A percentile compares a stretch with the other conserved stretches of the same genome.
Conservation (phyloP, 2,113 vertebrate species). For the Apteryx owenii region DNA sequence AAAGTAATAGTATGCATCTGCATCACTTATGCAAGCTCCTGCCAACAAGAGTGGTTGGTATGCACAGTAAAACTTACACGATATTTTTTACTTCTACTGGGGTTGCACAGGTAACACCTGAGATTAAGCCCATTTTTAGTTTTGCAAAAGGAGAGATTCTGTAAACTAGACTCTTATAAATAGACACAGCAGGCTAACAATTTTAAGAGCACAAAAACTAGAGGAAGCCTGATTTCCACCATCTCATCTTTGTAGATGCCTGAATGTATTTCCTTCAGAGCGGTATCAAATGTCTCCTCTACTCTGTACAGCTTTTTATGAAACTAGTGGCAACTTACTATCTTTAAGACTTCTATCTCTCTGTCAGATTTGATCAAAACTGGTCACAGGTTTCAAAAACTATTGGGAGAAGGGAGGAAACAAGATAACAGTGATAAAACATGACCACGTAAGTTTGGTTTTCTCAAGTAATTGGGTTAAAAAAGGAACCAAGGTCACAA, state of each 20-base stretch:
- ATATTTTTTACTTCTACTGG: background rate
- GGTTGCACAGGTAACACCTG: background rate
- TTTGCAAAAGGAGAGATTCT: background rate
- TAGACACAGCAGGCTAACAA: background rate
- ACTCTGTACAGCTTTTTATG: background rate
- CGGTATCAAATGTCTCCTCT: rapidly evolving
- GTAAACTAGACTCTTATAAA: background rate
- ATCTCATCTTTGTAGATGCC: background rate
- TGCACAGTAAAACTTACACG: background rate
- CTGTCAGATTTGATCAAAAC: background rate
- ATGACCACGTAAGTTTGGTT: rapidly evolving
- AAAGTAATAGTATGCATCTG: background rate
- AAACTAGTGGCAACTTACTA: background rate
- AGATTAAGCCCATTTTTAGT: background rate
- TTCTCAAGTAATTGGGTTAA: background rate
- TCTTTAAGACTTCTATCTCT: background rate
- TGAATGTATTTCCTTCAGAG: background rate
- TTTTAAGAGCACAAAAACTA: background rate
- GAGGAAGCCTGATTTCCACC: background rate
- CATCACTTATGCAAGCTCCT: background rate
- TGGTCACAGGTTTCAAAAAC: background rate
- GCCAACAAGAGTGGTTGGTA: background rate
- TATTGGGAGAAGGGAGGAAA: background rate
- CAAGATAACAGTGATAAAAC: background rate
- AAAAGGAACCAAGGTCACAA: background rate